Evolutionary conservation across 2,797 vertebrate genomes (phyloP).

Genomic region (Pseudochromis fuscus): DNA sequence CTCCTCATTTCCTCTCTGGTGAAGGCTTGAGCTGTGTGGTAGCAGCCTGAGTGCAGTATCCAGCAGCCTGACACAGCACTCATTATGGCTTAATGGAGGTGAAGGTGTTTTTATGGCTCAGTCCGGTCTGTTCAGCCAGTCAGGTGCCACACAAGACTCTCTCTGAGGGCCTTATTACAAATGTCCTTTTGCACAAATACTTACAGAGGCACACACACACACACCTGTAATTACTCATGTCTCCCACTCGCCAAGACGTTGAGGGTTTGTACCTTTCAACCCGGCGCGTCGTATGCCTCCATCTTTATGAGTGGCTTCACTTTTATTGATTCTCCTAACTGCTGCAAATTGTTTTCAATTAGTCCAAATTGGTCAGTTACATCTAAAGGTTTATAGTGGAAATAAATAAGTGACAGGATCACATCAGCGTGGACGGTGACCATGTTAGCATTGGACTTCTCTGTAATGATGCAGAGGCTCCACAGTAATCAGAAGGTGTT

Average conservation of each 20-base stretch:
- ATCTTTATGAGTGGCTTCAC: conserved; percentile 17
- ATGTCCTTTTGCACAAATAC: conserved; percentile 45
- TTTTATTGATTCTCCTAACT: conserved; percentile 71
- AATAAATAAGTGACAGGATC: conserved; percentile 49
- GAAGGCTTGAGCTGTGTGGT: conserved; percentile 56
- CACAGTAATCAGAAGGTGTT: conserved; percentile 52
- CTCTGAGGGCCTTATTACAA: conserved; percentile 66
- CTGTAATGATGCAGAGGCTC: conserved; percentile 43
- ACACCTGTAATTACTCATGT: conserved; percentile 47
- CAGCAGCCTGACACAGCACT: conserved; percentile 69
- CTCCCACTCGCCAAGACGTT: conserved; percentile 39
- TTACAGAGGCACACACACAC: conserved; percentile 39
- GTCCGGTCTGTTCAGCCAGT: conserved; percentile 62
- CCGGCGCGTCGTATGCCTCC: conserved; percentile 27
- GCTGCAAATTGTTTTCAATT: conserved; percentile 78
- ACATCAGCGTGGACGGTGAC: conserved; percentile 40
- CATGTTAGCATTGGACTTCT: conserved; percentile 34
- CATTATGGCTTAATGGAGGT: conserved; percentile 79
- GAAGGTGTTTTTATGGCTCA: conserved; percentile 77
- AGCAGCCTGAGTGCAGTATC: conserved; percentile 48
- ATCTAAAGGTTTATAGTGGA: conserved; percentile 57
- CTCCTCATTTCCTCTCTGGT: conserved; percentile 73
- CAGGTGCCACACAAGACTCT: conserved; percentile 60
- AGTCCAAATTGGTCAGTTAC: conserved; percentile 75
- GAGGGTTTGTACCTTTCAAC: conserved; percentile 36